Conservation (phyloP, 2,113 vertebrate genomes). For the Rostratula benghalensis region DNA sequence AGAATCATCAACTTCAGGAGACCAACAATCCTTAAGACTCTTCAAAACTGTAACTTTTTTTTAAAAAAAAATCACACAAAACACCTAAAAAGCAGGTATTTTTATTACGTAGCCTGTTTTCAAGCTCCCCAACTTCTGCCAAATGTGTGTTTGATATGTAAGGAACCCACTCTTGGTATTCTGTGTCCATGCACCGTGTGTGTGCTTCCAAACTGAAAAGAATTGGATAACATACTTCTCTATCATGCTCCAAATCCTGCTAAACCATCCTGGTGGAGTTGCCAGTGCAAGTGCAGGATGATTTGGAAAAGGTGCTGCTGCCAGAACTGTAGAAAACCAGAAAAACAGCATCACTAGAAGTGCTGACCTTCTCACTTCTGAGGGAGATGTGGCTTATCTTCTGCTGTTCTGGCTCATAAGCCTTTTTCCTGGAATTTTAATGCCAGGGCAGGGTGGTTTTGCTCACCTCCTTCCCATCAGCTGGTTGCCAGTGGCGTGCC, state of each 20-base stretch:
- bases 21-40: not conserved
- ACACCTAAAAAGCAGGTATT: not conserved
- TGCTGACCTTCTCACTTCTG: accelerated
- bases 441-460: not conserved
- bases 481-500: not conserved
- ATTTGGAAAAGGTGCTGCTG: not conserved
- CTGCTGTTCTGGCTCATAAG: not conserved
- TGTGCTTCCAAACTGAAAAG: not conserved
- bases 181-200: not conserved
- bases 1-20: not conserved
- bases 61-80: not conserved
- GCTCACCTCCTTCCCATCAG: no score
- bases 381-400: not conserved
- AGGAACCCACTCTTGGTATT: not conserved
- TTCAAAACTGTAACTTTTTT: not conserved
- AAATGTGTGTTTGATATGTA: not conserved
- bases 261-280: not conserved
- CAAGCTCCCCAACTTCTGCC: not conserved
- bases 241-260: not conserved
- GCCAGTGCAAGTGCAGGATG: not conserved
- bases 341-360: not conserved
- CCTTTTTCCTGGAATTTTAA: not conserved
- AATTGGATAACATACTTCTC: not conserved
- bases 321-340: not conserved
- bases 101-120: not conserved